A percentile compares a stretch with the other conserved stretches of the same genome.
Conservation (phyloP, 2,113 vertebrate genomes). For the Gasterosteus nipponicus region DNA sequence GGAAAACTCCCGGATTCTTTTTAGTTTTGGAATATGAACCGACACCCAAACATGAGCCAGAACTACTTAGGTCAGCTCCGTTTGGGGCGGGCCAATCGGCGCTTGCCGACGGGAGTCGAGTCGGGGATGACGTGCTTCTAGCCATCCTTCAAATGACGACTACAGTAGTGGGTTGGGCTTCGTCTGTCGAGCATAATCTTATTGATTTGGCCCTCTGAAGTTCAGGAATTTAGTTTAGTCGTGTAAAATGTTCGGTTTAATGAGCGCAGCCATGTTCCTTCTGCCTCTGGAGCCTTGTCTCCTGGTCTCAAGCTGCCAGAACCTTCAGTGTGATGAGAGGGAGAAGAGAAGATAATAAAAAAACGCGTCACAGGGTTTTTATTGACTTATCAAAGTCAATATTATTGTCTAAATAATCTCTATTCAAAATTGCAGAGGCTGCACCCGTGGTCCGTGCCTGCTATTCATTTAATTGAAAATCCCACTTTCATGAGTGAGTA, state of each 20-base stretch:
- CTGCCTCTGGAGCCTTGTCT: neutral
- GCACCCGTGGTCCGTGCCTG: conserved; percentile 40
- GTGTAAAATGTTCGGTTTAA: neutral
- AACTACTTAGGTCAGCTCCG: neutral
- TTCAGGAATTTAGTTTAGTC: neutral
- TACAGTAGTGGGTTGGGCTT: neutral
- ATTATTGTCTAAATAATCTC: conserved; percentile 20
- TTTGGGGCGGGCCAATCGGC: neutral
- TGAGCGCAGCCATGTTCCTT: neutral
- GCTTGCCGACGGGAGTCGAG: too few species aligned
- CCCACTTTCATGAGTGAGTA: conserved; percentile 57
- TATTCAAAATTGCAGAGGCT: conserved; percentile 14
- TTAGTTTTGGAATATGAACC: neutral
- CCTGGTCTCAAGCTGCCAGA: neutral
- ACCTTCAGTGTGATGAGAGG: neutral
- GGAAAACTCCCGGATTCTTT: neutral
- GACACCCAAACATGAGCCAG: neutral
- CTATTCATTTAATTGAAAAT: conserved; percentile 60
- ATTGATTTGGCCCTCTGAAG: neutral
- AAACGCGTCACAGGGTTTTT: neutral
- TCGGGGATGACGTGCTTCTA: neutral
- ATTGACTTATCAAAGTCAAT: neutral
- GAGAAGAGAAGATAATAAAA: neutral
- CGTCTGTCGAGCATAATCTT: neutral
- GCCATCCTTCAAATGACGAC: neutral